Conservation (phyloP, 2,888 invertebrate species). For the Lasioglossum vierecki region DNA sequence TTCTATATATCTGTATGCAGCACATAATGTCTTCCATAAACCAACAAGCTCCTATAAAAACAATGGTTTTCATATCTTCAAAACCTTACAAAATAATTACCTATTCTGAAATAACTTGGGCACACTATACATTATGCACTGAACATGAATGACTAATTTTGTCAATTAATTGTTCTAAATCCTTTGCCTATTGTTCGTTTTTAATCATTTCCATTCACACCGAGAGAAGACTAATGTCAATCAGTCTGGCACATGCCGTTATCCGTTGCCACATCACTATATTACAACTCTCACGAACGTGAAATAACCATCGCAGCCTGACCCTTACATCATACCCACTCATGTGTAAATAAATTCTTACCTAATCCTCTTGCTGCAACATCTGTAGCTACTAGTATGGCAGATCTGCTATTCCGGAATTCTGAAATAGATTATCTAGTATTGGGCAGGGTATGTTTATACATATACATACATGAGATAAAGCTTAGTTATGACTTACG, state of each 20-base stretch:
- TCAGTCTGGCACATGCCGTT: slow-evolving; percentile 84
- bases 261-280: slow-evolving; percentile 82
- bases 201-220: slow-evolving; percentile 67
- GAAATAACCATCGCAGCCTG: slow-evolving; percentile 84
- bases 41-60: background rate
- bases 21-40: background rate
- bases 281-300: slow-evolving; percentile 76
- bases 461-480: background rate
- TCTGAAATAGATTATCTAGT: slow-evolving; percentile 76
- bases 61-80: background rate
- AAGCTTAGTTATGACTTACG: slow-evolving; percentile 75
- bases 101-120: background rate
- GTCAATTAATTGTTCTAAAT: slow-evolving; percentile 42
- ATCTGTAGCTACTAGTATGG: slow-evolving; percentile 88
- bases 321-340: slow-evolving; percentile 82
- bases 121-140: slow-evolving; percentile 20
- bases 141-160: slow-evolving; percentile 22
- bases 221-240: slow-evolving; percentile 78
- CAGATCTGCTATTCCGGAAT: slow-evolving; percentile 86
- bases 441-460: slow-evolving; percentile 21
- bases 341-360: slow-evolving; percentile 79
- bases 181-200: slow-evolving; percentile 39
- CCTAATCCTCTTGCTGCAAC: slow-evolving; percentile 88
- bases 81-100: background rate
- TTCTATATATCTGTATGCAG: background rate